Conservation (phyloP, 1,140 invertebrate species). For the Sitophilus oryzae region DNA sequence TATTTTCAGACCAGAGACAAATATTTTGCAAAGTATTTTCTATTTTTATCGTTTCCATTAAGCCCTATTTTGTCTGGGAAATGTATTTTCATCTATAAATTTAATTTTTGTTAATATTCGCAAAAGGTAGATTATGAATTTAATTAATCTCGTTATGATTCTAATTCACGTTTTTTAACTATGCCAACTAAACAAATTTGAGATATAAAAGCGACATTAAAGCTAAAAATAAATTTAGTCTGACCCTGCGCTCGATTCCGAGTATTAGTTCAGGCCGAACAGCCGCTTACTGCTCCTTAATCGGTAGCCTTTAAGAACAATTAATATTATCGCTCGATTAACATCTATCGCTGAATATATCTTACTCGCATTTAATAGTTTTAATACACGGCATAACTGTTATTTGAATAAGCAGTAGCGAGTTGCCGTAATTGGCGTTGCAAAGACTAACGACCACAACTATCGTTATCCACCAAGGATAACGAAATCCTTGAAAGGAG, state of each 20-base stretch:
- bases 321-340: constrained; percentile 21
- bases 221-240: neutral
- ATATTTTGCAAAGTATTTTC: too few relatives aligned
- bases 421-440: neutral
- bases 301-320: constrained; percentile 26
- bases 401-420: constrained; percentile 6
- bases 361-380: constrained; percentile 18
- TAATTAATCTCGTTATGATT: too few relatives aligned
- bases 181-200: too few relatives aligned
- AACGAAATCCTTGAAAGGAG: neutral
- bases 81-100: too few relatives aligned
- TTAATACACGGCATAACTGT: constrained; percentile 19
- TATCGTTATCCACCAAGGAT: neutral
- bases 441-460: neutral
- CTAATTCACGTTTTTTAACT: too few relatives aligned
- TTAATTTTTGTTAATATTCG: too few relatives aligned
- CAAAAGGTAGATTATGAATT: too few relatives aligned
- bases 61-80: too few relatives aligned
- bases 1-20: too few relatives aligned
- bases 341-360: constrained; percentile 19
- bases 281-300: constrained; percentile 14
- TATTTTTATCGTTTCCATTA: too few relatives aligned
- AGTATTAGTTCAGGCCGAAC: constrained; percentile 20
- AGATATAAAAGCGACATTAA: too few relatives aligned
- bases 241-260: constrained; percentile 5